A percentile compares a stretch with the other conserved stretches of the same genome.
Evolutionary conservation across 1,140 invertebrate genomes (phyloP).

Genomic region (Grapholita molesta): DNA sequence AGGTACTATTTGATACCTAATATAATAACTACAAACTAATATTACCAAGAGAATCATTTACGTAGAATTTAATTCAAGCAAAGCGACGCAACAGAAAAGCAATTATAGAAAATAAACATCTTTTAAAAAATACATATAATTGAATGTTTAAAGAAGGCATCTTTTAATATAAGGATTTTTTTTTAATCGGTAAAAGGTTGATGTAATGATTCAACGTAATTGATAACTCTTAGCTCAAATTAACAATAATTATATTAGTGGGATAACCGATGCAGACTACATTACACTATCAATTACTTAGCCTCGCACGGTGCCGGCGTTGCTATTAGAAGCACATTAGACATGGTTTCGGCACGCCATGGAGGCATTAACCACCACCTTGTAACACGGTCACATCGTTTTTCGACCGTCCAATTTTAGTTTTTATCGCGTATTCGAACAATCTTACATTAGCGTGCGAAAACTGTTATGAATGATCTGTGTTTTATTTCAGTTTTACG

Average conservation of each 20-base stretch:
- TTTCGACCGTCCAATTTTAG: constrained; percentile 63
- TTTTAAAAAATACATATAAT: too few species aligned
- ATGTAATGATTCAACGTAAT: neutral
- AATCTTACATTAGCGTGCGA: constrained; percentile 62
- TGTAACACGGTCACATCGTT: constrained; percentile 74
- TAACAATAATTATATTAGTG: neutral
- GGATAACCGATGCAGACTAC: constrained; percentile 31
- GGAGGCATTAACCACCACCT: constrained; percentile 55
- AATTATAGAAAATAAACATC: too few species aligned
- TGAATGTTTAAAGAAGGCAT: too few species aligned
- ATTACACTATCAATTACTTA: constrained; percentile 70
- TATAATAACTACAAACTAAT: too few species aligned
- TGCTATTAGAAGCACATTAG: constrained; percentile 72
- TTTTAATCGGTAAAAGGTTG: too few species aligned
- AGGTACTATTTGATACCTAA: too few species aligned
- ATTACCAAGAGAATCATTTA: too few species aligned
- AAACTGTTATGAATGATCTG: constrained; percentile 43
- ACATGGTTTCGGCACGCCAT: constrained; percentile 68
- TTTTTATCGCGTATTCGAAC: constrained; percentile 53
- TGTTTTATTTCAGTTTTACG: constrained; percentile 32
- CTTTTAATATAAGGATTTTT: too few species aligned
- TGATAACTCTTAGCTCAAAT: neutral
- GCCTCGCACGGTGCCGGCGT: constrained; percentile 54
- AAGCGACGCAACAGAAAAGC: too few species aligned
- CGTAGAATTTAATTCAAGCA: too few species aligned